phyloP scores from a whole-genome alignment of 1,140 invertebrate species.

The Danaus melanippus region DNA sequence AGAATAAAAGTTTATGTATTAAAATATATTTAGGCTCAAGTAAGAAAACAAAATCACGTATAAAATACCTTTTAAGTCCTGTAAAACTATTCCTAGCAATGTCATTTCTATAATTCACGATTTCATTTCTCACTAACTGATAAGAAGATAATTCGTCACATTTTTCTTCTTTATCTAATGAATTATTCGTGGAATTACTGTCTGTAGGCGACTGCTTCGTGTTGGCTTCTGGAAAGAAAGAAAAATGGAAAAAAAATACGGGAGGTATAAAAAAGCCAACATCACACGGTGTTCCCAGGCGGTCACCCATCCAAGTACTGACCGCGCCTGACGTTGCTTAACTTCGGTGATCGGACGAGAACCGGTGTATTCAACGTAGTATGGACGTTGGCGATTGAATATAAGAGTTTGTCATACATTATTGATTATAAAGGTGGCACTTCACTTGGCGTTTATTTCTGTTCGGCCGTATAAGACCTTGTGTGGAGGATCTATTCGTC shows the following conservation, averaged over 20 bases:
- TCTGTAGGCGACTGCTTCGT: slow-evolving; percentile 6
- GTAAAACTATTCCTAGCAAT: slow-evolving; percentile 31
- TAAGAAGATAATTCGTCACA: slow-evolving; percentile 7
- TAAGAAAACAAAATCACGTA: neutral
- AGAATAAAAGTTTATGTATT: no score
- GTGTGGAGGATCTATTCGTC: no score
- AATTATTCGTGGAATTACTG: slow-evolving; percentile 7
- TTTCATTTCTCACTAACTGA: slow-evolving; percentile 5
- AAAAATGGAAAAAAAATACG: slow-evolving; percentile 8
- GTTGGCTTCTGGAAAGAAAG: slow-evolving; percentile 16
- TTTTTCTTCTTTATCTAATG: slow-evolving; percentile 12
- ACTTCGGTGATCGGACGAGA: slow-evolving; percentile 46
- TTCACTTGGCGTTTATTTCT: no score
- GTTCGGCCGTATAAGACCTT: no score
- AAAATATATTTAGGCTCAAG: neutral
- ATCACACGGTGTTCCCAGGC: slow-evolving; percentile 23
- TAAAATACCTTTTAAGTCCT: slow-evolving; percentile 26
- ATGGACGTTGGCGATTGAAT: slow-evolving; percentile 39
- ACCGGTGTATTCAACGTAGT: slow-evolving; percentile 43
- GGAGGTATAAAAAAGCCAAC: neutral
- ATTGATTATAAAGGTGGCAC: no score
- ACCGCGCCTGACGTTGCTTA: slow-evolving; percentile 32
- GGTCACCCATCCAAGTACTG: slow-evolving; percentile 25
- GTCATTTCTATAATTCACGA: slow-evolving; percentile 25
- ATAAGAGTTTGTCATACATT: no score